A percentile compares a stretch with the other conserved stretches of the same genome.
These are phyloP conservation scores for Lysandra bellargus DNA, from an alignment of 2,888 invertebrate genomes.

Conservation along the genomic window DNA sequence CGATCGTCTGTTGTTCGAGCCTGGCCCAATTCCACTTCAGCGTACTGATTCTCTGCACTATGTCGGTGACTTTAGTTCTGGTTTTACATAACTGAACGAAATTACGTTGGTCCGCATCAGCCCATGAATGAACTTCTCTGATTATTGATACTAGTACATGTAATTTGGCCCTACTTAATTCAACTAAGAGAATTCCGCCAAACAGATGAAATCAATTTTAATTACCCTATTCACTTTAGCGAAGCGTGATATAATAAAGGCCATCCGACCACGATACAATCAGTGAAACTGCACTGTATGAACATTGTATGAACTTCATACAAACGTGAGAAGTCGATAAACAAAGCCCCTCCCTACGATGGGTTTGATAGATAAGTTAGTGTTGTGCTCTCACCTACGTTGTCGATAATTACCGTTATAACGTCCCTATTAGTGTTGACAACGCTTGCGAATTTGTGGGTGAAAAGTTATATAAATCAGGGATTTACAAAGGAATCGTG, in stretches of 20 bases:
- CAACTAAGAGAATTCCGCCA: not conserved
- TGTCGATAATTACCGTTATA: conserved; percentile 4
- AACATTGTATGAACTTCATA: conserved; percentile 21
- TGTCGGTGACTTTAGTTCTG: too few species aligned
- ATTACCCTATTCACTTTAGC: conserved; percentile 23
- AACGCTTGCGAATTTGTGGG: too few species aligned
- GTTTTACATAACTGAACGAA: too few species aligned
- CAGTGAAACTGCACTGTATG: conserved; percentile 28
- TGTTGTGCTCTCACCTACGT: conserved; percentile 12
- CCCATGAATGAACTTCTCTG: too few species aligned
- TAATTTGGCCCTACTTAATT: not conserved
- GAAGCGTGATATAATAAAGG: conserved; percentile 28
- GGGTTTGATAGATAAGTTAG: conserved; percentile 18
- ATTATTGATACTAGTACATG: too few species aligned
- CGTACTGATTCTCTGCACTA: too few species aligned
- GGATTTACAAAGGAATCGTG: too few species aligned
- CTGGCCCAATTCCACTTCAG: too few species aligned
- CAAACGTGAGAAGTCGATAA: conserved; percentile 22
- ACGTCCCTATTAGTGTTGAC: not conserved
- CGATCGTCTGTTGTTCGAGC: too few species aligned
- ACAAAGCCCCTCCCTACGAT: conserved; percentile 23
- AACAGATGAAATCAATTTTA: conserved; percentile 19
- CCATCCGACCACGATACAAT: conserved; percentile 18
- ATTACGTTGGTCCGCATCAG: too few species aligned
- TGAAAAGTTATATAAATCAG: too few species aligned